Conservation (phyloP, 2,797 vertebrate species). For the Pantherophis vulpinus region DNA sequence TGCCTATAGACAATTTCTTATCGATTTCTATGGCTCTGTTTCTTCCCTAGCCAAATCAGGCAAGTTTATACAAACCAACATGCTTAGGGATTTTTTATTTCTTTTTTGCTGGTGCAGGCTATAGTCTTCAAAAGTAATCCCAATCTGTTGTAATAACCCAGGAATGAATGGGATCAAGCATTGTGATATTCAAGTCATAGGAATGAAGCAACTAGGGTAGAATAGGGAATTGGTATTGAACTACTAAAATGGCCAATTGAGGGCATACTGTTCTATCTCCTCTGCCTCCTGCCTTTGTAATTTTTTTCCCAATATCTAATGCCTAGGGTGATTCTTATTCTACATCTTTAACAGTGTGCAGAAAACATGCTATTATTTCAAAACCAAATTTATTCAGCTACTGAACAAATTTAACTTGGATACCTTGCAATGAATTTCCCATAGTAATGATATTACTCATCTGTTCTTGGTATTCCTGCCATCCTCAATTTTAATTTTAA, state of each 20-base stretch:
- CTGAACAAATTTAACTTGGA: constrained; percentile 4
- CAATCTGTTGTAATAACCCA: background rate
- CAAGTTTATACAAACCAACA: constrained; percentile 7
- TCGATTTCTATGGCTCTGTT: background rate
- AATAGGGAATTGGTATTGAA: background rate
- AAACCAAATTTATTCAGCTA: constrained; percentile 34
- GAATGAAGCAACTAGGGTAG: background rate
- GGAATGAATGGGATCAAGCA: background rate
- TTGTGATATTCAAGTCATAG: background rate
- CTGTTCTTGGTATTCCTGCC: constrained; percentile 14
- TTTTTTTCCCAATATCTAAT: constrained; percentile 3
- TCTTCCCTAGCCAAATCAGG: background rate
- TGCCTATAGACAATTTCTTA: background rate
- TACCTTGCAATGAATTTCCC: constrained; percentile 6
- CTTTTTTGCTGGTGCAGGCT: background rate
- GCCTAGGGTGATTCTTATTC: background rate
- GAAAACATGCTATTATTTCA: constrained; percentile 15
- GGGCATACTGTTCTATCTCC: background rate
- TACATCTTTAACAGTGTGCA: background rate
- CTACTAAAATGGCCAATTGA: background rate
- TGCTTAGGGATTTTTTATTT: background rate
- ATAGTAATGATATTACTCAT: constrained; percentile 31
- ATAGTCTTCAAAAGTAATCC: background rate
- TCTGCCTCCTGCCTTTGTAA: constrained; percentile 11
- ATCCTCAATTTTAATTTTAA: constrained; percentile 42